Evolutionary conservation across 2,113 vertebrate genomes (phyloP).

Genomic region (Scortum barcoo): DNA sequence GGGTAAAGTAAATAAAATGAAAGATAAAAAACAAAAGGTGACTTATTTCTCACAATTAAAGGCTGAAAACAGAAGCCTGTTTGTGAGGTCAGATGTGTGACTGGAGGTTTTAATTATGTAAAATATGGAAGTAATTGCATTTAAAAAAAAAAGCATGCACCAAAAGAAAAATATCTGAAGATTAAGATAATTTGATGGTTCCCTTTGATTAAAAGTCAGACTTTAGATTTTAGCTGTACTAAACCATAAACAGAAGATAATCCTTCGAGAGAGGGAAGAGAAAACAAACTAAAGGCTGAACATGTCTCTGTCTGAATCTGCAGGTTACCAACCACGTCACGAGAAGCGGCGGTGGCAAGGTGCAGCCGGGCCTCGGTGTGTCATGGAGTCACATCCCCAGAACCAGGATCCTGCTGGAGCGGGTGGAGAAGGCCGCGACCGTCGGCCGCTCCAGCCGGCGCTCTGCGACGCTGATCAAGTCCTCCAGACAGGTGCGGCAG

Average conservation of each 20-base stretch:
- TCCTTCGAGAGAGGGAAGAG: neutral
- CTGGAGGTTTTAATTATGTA: slow-evolving; percentile 8
- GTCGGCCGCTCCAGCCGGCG: slow-evolving; percentile 46
- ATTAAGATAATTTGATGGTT: slow-evolving; percentile 28
- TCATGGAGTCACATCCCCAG: slow-evolving; percentile 95
- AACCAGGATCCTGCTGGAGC: slow-evolving; percentile 90
- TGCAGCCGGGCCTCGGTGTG: slow-evolving; percentile 91
- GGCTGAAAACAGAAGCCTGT: neutral
- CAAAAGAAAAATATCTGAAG: slow-evolving; percentile 26
- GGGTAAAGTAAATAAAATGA: neutral
- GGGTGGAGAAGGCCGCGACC: neutral
- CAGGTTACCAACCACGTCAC: slow-evolving; percentile 95
- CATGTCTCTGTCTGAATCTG: neutral
- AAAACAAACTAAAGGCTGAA: neutral
- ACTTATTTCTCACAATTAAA: neutral
- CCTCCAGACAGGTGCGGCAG: slow-evolving; percentile 89
- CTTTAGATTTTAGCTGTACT: neutral
- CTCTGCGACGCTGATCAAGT: slow-evolving; percentile 87
- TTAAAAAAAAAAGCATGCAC: neutral
- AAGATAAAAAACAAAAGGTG: neutral
- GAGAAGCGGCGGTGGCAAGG: slow-evolving; percentile 76
- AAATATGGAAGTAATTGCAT: neutral
- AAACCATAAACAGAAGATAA: neutral
- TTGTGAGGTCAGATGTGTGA: neutral
- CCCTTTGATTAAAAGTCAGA: slow-evolving; percentile 18